phyloP scores from a whole-genome alignment of 2,888 invertebrate species.

The Volucella inflata region DNA sequence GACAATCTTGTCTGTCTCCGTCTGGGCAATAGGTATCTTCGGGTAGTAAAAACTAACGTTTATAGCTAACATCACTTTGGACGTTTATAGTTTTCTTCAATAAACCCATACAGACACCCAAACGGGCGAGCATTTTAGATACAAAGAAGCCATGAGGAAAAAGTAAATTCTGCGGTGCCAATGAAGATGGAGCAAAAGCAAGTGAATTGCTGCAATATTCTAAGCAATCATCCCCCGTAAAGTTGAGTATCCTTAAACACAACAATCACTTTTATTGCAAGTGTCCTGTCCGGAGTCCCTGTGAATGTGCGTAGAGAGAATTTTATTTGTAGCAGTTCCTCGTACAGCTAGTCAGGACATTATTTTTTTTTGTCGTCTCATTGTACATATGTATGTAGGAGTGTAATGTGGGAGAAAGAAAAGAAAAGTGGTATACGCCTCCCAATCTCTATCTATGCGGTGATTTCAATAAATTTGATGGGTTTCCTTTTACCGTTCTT shows the following conservation, averaged over 20 bases:
- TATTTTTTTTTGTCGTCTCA: constrained; percentile 17
- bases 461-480: constrained; percentile 84
- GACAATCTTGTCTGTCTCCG: constrained; percentile 32
- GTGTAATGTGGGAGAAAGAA: background rate
- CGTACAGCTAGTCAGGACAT: too few relatives aligned
- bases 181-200: constrained; percentile 25
- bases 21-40: constrained; percentile 17
- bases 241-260: constrained; percentile 72
- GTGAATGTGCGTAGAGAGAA: constrained; percentile 56
- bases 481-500: constrained; percentile 81
- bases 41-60: constrained; percentile 71
- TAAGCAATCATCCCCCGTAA: constrained; percentile 68
- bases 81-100: constrained; percentile 66
- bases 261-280: constrained; percentile 73
- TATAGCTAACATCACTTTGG: constrained; percentile 67
- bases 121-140: background rate
- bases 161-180: background rate
- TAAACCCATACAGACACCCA: constrained; percentile 8
- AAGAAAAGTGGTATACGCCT: constrained; percentile 38
- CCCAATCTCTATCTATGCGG: constrained; percentile 73
- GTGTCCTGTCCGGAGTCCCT: constrained; percentile 32
- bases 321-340: too few relatives aligned
- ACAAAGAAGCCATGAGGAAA: too few relatives aligned
- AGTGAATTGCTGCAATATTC: constrained; percentile 62
- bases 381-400: constrained; percentile 8